phyloP scores from a whole-genome alignment of 30 jellyfish, hydroid and myxozoan genomes.

The Mastigias papua region DNA sequence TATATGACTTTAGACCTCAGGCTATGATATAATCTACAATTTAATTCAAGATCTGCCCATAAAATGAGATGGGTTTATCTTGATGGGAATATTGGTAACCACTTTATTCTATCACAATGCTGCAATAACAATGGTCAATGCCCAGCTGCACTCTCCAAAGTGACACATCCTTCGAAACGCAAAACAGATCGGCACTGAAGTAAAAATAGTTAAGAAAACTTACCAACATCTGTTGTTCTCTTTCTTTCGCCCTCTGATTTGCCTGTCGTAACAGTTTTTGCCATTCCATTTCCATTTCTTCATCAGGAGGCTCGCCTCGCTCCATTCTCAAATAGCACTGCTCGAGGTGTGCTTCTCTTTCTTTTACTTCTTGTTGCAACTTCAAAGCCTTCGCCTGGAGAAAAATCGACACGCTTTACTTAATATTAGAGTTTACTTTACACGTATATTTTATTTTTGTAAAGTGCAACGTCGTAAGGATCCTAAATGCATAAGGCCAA shows the following conservation, averaged over 20 bases:
- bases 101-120: too few relatives aligned
- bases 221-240: slow-evolving; percentile 56
- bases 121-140: too few relatives aligned
- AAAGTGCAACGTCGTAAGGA: too few relatives aligned
- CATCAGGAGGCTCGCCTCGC: slow-evolving; percentile 92
- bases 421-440: too few relatives aligned
- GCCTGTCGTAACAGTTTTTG: slow-evolving; percentile 73
- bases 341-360: slow-evolving; percentile 73
- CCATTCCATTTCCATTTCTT: slow-evolving; percentile 90
- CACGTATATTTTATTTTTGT: too few relatives aligned
- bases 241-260: slow-evolving; percentile 27
- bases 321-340: slow-evolving; percentile 87
- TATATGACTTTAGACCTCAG: too few relatives aligned
- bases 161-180: not conserved
- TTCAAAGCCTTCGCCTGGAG: slow-evolving; percentile 85
- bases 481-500: too few relatives aligned
- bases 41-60: too few relatives aligned
- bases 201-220: not conserved
- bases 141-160: not conserved
- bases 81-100: too few relatives aligned
- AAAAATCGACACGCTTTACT: too few relatives aligned
- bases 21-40: too few relatives aligned
- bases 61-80: too few relatives aligned
- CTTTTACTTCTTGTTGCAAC: slow-evolving; percentile 78
- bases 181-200: not conserved